Base-by-base conservation (phyloP, 1,140 invertebrate species). In the Cyclargus thomasi region DNA sequence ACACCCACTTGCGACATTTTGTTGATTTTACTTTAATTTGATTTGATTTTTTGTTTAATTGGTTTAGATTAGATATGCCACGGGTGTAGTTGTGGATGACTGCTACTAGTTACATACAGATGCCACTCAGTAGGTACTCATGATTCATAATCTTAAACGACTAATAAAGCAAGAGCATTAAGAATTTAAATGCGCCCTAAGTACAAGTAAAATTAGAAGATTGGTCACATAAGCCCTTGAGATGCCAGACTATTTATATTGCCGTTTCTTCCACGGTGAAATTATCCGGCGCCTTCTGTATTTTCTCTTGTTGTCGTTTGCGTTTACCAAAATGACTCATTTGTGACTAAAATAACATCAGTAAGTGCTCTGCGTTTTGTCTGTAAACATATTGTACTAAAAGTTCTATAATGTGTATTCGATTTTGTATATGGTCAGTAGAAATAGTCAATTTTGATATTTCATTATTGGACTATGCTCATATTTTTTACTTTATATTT, bases 301-400 rank as follows among this genome's bases (percentile, higher is more conserved):
- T 78, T 74, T 81, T 75, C 77, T 86, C 82, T 86, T 83, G 84
- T 83, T 86, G 79, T 81, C 71, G 76, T 82, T 80, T 65, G 71
- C 70, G 65, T 72, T 80, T 81, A 83, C 83, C 80, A 79, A 72
- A 74, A 75, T 88, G 84, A 88, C 71, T 88, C 84, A 88, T 76
- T 81, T 74, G 78, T 68, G 67, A 74, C 76, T 75, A 78, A 85
- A 85, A 81, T 81, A 81, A 77, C 73, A 11, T 11, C 20, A 21
- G 55, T 21, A 21, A 59, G 55, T 11, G 55, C 55, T 59, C 17
- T 18, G 18, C 20, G 55, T 59, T 59, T 20, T 59, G 55, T 21
- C 55, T 20, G 55, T 20, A 59, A 20, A 59, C 55, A 59, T 59
- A 2, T 47, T n/a, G n/a, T n/a, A n/a, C n/a, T n/a, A n/a, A n/a